phyloP scores from a whole-genome alignment of 2,113 vertebrate genomes.

The Actinemys pallida region DNA sequence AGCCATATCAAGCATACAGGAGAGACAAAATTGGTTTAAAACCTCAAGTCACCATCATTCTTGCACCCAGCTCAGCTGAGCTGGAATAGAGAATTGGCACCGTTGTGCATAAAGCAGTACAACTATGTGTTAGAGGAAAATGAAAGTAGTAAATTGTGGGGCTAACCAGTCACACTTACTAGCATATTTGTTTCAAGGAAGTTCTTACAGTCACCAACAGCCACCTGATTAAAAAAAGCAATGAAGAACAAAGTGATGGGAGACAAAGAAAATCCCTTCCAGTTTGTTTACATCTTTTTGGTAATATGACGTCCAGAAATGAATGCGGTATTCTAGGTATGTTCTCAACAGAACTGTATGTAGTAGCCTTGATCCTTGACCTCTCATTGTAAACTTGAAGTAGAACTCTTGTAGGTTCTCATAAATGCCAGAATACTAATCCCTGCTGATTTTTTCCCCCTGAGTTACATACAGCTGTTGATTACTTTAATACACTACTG shows the following conservation, averaged over 20 bases:
- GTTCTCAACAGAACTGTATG: not conserved
- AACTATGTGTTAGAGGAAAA: not conserved
- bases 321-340: accelerated
- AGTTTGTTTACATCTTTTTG: accelerated
- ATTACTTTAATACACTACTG: not conserved
- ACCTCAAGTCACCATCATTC: not conserved
- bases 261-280: not conserved
- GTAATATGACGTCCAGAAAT: accelerated
- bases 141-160: not conserved
- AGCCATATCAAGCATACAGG: not conserved
- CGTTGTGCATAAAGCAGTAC: not conserved
- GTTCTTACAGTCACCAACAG: not conserved
- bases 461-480: not conserved
- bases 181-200: not conserved
- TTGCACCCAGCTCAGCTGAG: not conserved
- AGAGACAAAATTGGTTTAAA: not conserved
- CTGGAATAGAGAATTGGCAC: not conserved
- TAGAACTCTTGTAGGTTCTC: not conserved
- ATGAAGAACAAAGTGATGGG: not conserved
- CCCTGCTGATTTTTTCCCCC: not conserved
- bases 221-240: not conserved
- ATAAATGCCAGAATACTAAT: not conserved
- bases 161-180: not conserved
- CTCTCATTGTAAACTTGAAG: not conserved
- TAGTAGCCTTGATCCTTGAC: not conserved